Evolutionary conservation across 2,797 vertebrate genomes (phyloP).

Genomic region (Platalea minor): DNA sequence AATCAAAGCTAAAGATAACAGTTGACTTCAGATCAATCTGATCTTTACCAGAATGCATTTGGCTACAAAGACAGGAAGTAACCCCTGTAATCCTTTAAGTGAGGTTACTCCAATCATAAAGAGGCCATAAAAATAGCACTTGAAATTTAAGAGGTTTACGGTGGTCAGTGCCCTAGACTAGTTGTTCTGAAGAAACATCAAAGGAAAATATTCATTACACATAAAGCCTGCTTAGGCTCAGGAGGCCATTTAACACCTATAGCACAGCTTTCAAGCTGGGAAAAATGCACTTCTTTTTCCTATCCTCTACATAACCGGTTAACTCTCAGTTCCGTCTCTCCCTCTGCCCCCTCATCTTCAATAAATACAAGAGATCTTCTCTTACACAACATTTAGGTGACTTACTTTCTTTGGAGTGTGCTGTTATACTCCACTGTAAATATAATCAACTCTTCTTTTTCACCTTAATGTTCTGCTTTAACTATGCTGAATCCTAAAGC

Average conservation of each 20-base stretch:
- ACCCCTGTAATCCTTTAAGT: conserved; percentile 57
- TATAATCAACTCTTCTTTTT: background rate
- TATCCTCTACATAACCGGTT: background rate
- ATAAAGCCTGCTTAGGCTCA: background rate
- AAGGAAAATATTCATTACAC: background rate
- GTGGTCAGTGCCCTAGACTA: background rate
- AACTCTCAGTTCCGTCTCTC: background rate
- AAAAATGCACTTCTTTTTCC: background rate
- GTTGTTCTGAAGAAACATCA: conserved; percentile 28
- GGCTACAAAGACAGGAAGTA: conserved; percentile 60
- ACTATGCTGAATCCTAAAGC: background rate
- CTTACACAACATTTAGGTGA: background rate
- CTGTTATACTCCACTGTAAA: background rate
- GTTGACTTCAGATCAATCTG: conserved; percentile 50
- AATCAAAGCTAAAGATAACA: conserved; percentile 49
- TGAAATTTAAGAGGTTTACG: conserved; percentile 46
- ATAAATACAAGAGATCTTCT: conserved; percentile 7
- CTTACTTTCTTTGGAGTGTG: background rate
- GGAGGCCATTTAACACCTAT: background rate
- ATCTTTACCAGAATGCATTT: conserved; percentile 52
- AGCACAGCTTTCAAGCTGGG: background rate
- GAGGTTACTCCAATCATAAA: conserved; percentile 47
- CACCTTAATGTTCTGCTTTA: background rate
- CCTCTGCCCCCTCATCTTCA: background rate
- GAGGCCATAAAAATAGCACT: conserved; percentile 52